phyloP scores from a whole-genome alignment of 2,797 vertebrate species.

The Buceros bicornis region DNA sequence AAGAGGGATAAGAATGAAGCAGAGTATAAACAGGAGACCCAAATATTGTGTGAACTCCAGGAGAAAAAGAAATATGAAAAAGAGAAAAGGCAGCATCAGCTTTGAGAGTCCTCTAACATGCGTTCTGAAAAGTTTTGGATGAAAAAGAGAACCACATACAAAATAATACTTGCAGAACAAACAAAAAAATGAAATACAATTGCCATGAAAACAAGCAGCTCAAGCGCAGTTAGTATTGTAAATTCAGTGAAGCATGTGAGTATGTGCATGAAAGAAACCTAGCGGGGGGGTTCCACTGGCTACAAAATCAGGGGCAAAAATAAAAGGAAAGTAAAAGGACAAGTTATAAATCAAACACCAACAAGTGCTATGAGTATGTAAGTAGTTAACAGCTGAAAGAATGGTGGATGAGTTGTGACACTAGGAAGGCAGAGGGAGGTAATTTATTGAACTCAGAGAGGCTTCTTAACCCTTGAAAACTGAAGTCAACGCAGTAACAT shows the following conservation, averaged over 20 bases:
- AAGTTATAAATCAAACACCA: not conserved
- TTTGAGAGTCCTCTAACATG: not conserved
- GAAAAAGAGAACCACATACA: not conserved
- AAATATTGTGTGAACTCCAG: not conserved
- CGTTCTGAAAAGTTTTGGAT: not conserved
- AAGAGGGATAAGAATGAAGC: not conserved
- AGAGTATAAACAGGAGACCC: not conserved
- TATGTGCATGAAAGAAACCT: not conserved
- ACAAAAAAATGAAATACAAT: not conserved
- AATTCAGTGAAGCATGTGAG: not conserved
- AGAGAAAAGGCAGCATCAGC: not conserved
- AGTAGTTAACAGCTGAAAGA: not conserved
- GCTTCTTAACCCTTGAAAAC: not conserved
- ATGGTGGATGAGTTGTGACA: not conserved
- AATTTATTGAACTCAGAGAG: not conserved
- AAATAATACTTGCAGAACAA: not conserved
- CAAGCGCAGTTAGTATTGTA: not conserved
- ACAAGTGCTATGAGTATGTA: not conserved
- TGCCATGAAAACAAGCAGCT: not conserved
- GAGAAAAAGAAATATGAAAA: not conserved
- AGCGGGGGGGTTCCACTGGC: not conserved
- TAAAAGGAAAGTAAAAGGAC: not conserved
- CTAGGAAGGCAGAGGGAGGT: not conserved
- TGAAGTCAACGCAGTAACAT: not conserved
- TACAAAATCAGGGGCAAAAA: not conserved